phyloP scores from a whole-genome alignment of 2,797 vertebrate genomes.

The Mormyrops attenuatus region DNA sequence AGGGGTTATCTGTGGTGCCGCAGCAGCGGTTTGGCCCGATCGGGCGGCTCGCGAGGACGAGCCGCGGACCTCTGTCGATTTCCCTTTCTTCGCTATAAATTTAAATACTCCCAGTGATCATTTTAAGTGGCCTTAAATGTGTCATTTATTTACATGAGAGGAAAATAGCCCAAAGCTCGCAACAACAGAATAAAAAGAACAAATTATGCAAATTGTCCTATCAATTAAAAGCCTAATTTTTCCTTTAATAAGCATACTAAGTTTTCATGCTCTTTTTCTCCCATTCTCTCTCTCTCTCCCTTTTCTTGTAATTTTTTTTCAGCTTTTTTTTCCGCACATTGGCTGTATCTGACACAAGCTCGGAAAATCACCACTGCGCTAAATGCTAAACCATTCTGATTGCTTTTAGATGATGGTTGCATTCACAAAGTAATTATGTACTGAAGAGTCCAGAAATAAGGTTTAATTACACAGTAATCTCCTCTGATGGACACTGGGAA shows the following conservation, averaged over 20 bases:
- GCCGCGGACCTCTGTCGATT: constrained; percentile 97
- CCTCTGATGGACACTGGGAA: constrained; percentile 99
- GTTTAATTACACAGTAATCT: constrained; percentile 99
- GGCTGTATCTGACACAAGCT: constrained; percentile 98
- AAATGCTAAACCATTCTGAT: constrained; percentile 96
- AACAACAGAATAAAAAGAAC: constrained; percentile 81
- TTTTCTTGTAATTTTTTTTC: constrained; percentile 99
- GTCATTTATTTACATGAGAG: constrained; percentile 99
- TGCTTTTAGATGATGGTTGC: constrained; percentile 99
- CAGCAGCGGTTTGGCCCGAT: constrained; percentile 83
- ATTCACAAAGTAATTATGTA: constrained; percentile 99
- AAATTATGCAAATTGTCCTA: constrained; percentile 99
- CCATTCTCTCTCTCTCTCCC: constrained; percentile 55
- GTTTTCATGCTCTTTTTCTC: constrained; percentile 57
- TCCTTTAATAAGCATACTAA: constrained; percentile 99
- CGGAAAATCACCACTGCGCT: constrained; percentile 88
- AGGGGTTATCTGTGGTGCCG: constrained; percentile 92
- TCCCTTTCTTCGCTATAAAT: constrained; percentile 99
- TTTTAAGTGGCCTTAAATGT: constrained; percentile 99
- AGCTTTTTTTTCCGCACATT: constrained; percentile 70
- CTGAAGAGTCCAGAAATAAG: constrained; percentile 99
- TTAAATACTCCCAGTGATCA: constrained; percentile 99
- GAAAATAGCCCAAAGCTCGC: constrained; percentile 98
- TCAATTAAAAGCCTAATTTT: constrained; percentile 99
- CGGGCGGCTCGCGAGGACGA: constrained; percentile 95